phyloP scores from a whole-genome alignment of 2,888 invertebrate genomes.

The Agrilus cyanescens region DNA sequence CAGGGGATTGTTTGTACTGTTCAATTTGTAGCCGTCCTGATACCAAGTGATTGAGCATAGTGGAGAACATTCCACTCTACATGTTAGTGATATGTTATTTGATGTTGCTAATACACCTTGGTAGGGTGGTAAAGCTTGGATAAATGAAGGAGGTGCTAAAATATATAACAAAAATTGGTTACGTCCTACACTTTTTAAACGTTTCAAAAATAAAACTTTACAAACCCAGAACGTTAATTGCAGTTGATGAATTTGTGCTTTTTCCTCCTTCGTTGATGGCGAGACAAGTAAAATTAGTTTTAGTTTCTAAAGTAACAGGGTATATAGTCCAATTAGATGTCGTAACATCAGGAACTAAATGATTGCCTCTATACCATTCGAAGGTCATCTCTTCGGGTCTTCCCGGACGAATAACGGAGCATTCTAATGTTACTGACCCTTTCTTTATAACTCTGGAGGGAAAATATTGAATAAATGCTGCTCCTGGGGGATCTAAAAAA shows the following conservation, averaged over 20 bases:
- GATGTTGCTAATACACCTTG: slow-evolving; percentile 70
- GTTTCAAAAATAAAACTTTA: neutral
- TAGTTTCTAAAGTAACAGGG: slow-evolving; percentile 72
- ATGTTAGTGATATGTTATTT: slow-evolving; percentile 55
- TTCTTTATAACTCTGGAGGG: slow-evolving; percentile 72
- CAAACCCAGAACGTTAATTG: slow-evolving; percentile 57
- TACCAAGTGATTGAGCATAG: slow-evolving; percentile 76
- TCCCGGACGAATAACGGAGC: slow-evolving; percentile 73
- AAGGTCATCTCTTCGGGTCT: slow-evolving; percentile 63
- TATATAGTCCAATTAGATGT: slow-evolving; percentile 68
- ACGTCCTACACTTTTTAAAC: neutral
- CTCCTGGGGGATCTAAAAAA: slow-evolving; percentile 68
- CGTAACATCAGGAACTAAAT: slow-evolving; percentile 61
- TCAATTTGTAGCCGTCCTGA: slow-evolving; percentile 62
- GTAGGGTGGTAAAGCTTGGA: slow-evolving; percentile 70
- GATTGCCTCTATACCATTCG: slow-evolving; percentile 71
- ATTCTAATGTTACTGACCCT: slow-evolving; percentile 68
- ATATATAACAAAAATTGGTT: slow-evolving; percentile 17
- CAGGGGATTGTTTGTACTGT: slow-evolving; percentile 41
- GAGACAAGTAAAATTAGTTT: slow-evolving; percentile 82
- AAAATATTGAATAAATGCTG: slow-evolving; percentile 62
- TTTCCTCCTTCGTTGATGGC: slow-evolving; percentile 79
- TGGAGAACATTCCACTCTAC: slow-evolving; percentile 83
- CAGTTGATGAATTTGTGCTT: slow-evolving; percentile 53
- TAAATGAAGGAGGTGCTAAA: slow-evolving; percentile 79